These are phyloP conservation scores for Mormoops blainvillei DNA, from an alignment of 2,113 vertebrate species.

Conservation along the genomic window DNA sequence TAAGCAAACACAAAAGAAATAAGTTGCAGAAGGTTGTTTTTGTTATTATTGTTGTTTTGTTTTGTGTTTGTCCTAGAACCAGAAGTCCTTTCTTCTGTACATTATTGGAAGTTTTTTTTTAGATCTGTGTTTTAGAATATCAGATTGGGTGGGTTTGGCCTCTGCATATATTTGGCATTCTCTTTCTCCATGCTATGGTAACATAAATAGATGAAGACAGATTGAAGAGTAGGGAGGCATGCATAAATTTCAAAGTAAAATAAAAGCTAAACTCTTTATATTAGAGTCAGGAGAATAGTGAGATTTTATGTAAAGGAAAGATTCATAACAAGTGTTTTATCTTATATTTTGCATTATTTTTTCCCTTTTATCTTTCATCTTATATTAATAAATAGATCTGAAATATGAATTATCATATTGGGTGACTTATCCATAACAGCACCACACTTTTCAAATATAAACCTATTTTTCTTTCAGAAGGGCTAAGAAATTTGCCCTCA, in stretches of 20 bases:
- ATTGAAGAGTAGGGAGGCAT: slow-evolving; percentile 29
- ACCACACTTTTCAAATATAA: not conserved
- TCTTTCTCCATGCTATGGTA: not conserved
- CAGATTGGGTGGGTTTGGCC: not conserved
- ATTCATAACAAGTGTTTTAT: not conserved
- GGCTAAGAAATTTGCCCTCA: not conserved
- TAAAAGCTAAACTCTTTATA: not conserved
- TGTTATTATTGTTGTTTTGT: not conserved
- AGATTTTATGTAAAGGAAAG: not conserved
- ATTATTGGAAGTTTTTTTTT: not conserved
- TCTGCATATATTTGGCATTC: not conserved
- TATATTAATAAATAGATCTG: not conserved
- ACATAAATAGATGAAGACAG: slow-evolving; percentile 50
- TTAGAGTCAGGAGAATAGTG: not conserved
- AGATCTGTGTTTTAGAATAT: slow-evolving; percentile 1
- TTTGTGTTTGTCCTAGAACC: not conserved
- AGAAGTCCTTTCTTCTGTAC: not conserved
- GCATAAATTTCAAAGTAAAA: slow-evolving; percentile 44
- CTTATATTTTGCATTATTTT: not conserved
- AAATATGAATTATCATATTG: not conserved
- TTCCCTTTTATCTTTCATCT: not conserved
- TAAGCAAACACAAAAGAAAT: not conserved
- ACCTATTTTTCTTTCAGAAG: not conserved
- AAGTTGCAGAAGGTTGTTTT: not conserved
- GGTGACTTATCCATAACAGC: not conserved